A percentile compares a stretch with the other conserved stretches of the same genome.
These are phyloP conservation scores for Germaria angustata DNA, from an alignment of 2,888 invertebrate genomes.

Conservation along the genomic window DNA sequence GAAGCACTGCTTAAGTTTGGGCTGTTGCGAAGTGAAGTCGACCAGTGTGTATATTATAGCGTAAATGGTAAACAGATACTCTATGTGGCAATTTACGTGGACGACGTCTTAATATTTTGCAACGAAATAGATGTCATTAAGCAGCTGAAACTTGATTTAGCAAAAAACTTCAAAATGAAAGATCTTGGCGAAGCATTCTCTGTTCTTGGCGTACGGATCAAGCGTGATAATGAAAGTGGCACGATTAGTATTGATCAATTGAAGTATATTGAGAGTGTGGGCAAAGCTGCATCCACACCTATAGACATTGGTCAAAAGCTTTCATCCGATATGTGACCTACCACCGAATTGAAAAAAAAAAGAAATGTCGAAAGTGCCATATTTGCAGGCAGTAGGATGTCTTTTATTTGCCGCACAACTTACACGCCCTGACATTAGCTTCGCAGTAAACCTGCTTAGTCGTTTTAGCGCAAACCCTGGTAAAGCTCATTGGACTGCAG, in stretches of 20 bases:
- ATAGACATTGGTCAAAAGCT: background rate
- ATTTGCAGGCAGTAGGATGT: background rate
- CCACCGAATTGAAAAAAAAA: background rate
- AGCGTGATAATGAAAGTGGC: too few species aligned
- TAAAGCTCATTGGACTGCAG: background rate
- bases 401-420: background rate
- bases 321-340: background rate
- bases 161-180: slow-evolving; percentile 13
- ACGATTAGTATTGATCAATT: slow-evolving; percentile 50
- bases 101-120: slow-evolving; percentile 38
- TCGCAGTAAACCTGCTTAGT: slow-evolving; percentile 3
- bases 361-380: background rate
- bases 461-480: slow-evolving; percentile 10
- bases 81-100: slow-evolving; percentile 49
- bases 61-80: background rate
- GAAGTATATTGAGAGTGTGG: slow-evolving; percentile 37
- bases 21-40: slow-evolving; percentile 23
- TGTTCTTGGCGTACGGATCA: slow-evolving; percentile 33
- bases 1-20: slow-evolving; percentile 27
- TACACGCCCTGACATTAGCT: background rate
- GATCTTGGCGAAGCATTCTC: slow-evolving; percentile 25
- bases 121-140: background rate
- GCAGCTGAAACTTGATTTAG: slow-evolving; percentile 8
- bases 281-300: background rate
- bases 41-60: slow-evolving; percentile 46